Conservation (phyloP, 2,113 vertebrate species). For the Himantopus leucocephalus region DNA sequence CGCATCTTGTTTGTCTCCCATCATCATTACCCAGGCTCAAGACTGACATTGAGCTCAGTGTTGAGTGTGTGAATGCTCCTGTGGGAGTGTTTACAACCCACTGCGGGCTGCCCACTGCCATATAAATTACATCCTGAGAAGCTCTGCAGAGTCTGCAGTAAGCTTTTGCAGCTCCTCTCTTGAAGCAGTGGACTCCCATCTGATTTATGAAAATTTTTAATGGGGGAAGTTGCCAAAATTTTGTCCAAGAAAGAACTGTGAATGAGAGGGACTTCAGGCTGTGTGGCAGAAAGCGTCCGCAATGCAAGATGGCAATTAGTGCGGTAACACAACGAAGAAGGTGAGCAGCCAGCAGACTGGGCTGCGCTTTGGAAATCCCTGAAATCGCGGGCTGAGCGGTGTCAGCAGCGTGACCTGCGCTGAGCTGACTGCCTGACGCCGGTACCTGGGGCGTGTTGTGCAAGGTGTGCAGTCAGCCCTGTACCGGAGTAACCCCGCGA, state of each 20-base stretch:
- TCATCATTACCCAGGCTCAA: not conserved
- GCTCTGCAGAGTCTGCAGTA: not conserved
- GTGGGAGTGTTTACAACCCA: not conserved
- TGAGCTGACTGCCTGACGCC: not conserved
- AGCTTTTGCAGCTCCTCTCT: not conserved
- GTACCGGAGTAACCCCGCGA: not conserved
- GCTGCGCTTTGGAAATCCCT: not conserved
- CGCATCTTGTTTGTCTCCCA: not conserved
- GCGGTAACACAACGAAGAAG: fast-evolving
- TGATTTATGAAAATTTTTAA: not conserved
- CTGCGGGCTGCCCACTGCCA: not conserved
- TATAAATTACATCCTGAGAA: not conserved
- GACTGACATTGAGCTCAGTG: not conserved
- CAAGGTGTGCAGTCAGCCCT: not conserved
- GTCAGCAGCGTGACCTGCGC: not conserved
- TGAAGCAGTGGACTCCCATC: not conserved
- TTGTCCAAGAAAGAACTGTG: not conserved
- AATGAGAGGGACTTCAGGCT: not conserved
- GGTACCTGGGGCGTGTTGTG: not conserved
- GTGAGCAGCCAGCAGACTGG: fast-evolving
- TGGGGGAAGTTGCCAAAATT: not conserved
- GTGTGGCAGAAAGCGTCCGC: not conserved
- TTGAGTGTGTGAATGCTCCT: not conserved
- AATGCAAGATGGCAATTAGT: not conserved
- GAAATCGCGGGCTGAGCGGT: fast-evolving